These are phyloP conservation scores for Drosophila leontia DNA, from an alignment of 1,140 invertebrate species.

Conservation along the genomic window DNA sequence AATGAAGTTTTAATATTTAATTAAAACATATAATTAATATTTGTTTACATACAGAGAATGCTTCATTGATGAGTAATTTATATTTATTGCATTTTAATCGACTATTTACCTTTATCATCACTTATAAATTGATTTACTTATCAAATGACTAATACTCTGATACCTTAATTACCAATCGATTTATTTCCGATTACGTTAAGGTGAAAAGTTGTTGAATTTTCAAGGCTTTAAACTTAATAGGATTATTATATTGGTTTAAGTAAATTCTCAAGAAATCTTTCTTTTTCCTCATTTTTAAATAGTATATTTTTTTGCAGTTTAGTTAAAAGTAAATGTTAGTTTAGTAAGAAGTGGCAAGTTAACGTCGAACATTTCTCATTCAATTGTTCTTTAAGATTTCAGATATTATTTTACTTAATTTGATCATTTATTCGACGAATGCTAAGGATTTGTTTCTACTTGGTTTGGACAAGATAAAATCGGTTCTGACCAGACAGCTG, in stretches of 20 bases:
- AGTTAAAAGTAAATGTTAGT: too few species aligned
- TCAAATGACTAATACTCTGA: not conserved
- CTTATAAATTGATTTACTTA: not conserved
- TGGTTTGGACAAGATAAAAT: slow-evolving; percentile 5
- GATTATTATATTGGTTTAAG: not conserved
- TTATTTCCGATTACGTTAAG: not conserved
- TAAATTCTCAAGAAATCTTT: not conserved
- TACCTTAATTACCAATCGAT: not conserved
- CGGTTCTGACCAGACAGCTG: not conserved
- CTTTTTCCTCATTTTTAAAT: not conserved
- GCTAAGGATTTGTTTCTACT: not conserved
- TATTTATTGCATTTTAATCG: not conserved
- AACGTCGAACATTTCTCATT: too few species aligned
- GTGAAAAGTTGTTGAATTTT: not conserved
- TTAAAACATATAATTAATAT: not conserved
- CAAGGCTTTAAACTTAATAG: not conserved
- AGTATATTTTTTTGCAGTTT: not conserved
- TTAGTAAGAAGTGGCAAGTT: not conserved
- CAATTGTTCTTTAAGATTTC: too few species aligned
- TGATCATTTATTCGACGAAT: not conserved
- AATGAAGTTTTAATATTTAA: too few species aligned
- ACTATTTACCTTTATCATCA: not conserved
- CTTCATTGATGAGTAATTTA: not conserved
- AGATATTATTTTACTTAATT: not conserved
- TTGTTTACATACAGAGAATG: not conserved